Evolutionary conservation across 2,797 vertebrate species (phyloP), one percentile per base, ranked within the genome.

Genomic region (Sparus aurata): DNA sequence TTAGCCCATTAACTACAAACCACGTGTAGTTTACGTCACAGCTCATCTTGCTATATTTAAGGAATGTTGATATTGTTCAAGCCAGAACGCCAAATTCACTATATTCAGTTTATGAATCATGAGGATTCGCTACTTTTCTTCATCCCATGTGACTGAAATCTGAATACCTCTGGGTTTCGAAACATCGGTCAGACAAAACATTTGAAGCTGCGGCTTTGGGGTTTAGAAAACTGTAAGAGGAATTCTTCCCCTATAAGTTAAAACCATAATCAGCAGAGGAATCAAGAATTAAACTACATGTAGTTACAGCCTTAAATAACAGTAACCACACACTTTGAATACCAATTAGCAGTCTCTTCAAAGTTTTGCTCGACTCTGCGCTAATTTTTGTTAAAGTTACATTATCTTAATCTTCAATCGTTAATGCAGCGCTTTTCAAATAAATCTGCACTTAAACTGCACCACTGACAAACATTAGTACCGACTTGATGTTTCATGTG

Each of bases 391-490:
- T 54, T 27, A 55, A 65, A 61, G 30, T 73, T 62, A 55, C 58
- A 63, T 47, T n/a, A 57, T 60, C 69, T 66, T 62, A 72, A 71
- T 69, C 45, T 60, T 30, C 6, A 12, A 27, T 62, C 22, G 2
- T 57, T 50, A 72, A 70, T 69, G 59, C 67, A 77, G 50, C 69
- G 54, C 23, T 53, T 61, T 68, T 59, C 27, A 58, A 68, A 79
- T 53, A 63, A 63, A 68, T 63, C 38, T 53, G 45, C 38, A 73
- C 65, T 71, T 54, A 62, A 80, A 65, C 55, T 62, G 38, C 69
- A 64, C 38, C 13, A n/a, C 0, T 65, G 52, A 49, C 11, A 20
- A 60, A 61, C 69, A 75, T 57, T 22, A 69, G 80, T 17, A 47
- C 25, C 23, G 62, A 69, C 50, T 41, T 43, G 16, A 57, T 49